Evolutionary conservation across 92 coral and sea anemone genomes (phyloP).

Genomic region (Bergia sp.): DNA sequence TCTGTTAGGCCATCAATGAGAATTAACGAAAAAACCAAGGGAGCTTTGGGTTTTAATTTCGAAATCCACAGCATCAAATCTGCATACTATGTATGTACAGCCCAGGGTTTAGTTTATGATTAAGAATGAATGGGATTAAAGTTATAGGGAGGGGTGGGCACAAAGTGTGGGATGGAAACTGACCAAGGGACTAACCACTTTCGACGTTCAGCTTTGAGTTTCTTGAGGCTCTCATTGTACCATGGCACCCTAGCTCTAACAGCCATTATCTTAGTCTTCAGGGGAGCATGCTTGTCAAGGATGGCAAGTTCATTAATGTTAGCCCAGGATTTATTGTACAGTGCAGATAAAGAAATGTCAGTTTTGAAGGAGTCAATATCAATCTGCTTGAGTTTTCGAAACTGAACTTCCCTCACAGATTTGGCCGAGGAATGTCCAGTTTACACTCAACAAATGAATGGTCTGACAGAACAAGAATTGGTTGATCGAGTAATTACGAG

Average conservation of each 20-base stretch:
- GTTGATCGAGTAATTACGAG: constrained; percentile 40
- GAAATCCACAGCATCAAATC: too few species aligned
- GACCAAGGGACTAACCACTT: too few species aligned
- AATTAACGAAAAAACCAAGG: too few species aligned
- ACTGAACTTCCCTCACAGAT: constrained; percentile 44
- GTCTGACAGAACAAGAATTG: constrained; percentile 39
- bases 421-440: constrained; percentile 41
- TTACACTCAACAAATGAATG: constrained; percentile 44
- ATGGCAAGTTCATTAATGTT: background rate
- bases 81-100: too few species aligned
- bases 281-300: constrained; percentile 29
- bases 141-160: too few species aligned
- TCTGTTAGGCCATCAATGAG: too few species aligned
- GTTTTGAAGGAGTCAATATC: constrained; percentile 45
- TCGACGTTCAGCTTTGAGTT: constrained; percentile 17
- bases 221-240: constrained; percentile 1
- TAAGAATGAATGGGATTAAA: too few species aligned
- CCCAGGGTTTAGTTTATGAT: too few species aligned
- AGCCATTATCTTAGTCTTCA: too few species aligned
- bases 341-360: constrained; percentile 26
- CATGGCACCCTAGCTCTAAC: too few species aligned
- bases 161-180: too few species aligned
- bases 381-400: constrained; percentile 47
- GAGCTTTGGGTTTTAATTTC: too few species aligned
- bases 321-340: background rate